Conservation (phyloP, 2,797 vertebrate genomes). For the Falco novaeseelandiae region DNA sequence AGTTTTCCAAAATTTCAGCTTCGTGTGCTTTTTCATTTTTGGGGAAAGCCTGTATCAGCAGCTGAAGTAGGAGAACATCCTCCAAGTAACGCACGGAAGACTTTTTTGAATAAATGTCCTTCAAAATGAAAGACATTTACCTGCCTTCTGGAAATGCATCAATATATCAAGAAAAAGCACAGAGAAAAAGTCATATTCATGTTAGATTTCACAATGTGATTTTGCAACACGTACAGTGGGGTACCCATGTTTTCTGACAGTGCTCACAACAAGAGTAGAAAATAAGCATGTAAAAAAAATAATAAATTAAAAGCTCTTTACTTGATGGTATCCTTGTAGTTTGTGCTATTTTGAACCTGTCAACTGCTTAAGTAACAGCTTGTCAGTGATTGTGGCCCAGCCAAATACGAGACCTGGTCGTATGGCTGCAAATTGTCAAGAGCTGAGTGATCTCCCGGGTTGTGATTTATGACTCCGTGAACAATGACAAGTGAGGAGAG, state of each 20-base stretch:
- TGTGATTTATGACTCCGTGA: conserved; percentile 73
- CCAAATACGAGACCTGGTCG: background rate
- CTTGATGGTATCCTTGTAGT: background rate
- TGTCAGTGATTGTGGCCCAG: background rate
- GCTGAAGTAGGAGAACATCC: background rate
- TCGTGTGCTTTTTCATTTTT: background rate
- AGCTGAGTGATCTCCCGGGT: conserved; percentile 36
- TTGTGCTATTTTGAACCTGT: conserved; percentile 36
- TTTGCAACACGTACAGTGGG: background rate
- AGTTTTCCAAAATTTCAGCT: background rate
- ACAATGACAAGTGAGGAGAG: conserved; percentile 67
- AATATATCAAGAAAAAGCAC: background rate
- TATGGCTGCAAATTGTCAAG: conserved; percentile 39
- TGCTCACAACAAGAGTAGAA: background rate
- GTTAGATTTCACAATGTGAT: background rate
- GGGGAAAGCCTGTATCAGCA: background rate
- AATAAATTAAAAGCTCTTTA: conserved; percentile 10
- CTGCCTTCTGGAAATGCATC: background rate
- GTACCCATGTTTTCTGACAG: background rate
- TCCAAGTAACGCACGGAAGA: background rate
- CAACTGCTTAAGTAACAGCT: conserved; percentile 41
- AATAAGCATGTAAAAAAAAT: background rate
- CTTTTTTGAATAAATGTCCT: background rate
- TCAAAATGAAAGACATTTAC: background rate
- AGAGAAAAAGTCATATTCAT: background rate